Evolutionary conservation across 1,140 invertebrate genomes (phyloP), one percentile per base, ranked within the genome.

Genomic region (Hylyphantes graminicola): DNA sequence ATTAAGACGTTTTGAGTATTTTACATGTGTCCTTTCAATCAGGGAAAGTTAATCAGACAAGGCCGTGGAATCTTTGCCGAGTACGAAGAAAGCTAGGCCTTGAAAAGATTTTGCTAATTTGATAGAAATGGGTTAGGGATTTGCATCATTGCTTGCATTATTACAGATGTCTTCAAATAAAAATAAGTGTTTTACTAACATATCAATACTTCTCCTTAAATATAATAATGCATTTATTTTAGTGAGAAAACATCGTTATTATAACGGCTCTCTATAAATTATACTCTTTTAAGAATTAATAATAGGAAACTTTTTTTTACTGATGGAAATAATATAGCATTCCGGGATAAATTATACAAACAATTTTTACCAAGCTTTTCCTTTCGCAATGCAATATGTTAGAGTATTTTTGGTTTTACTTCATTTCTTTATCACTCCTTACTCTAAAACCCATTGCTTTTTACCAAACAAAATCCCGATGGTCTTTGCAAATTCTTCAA

Each of bases 21-120:
- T 82, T 65, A 74, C 70, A 82, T 57, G 65, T 72, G 72, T 65
- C 19, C 70, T 74, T 83, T 83, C 80, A 83, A 83, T 83, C 80
- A 83, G 80, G 48, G 65, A 63, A 57, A 83, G 80, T 74, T 83
- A 74, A 59, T 74, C 48, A 51, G 21, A 61, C 61, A 51, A 17
- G 12, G 35, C 19, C 72, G 48, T 17, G 75, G 35, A 83, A 83
- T 83, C 80, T 72, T 35, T 53, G 74, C 80, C 54, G 54, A 83
- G 65, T 19, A 65, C 53, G 59, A 57, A 65, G 70, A 83, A n/a
- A n/a, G n/a, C n/a, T 63, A 83, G 68, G 35, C 65, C 70, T 75
- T 83, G 53, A 59, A 83, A 74, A 83, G 70, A 83, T 74, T 72
- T 57, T 48, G 72, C 53, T 83, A 83, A 83, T 83, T 83, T 70